Evolutionary conservation across 2,888 invertebrate species (phyloP), one percentile per base, ranked within the genome.

Genomic region (Acleris emargana): DNA sequence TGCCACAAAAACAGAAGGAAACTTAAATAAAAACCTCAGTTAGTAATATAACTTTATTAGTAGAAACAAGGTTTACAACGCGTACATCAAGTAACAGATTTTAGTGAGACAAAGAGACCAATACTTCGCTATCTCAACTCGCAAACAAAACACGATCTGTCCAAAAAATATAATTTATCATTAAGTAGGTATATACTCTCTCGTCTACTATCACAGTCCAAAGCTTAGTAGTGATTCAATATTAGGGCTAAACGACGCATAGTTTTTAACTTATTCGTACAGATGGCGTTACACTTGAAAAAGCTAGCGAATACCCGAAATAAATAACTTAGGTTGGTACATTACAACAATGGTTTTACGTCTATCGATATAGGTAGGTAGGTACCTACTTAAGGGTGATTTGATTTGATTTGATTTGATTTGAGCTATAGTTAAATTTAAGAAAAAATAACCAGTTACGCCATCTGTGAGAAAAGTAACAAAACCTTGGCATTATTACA

Each of bases 171-270:
- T 79, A 69, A 71, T 75, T 73, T 76, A 79, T 76, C 78, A 81
- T 76, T 45, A 78, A 75, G 73, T 45, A 78, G 75, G 73, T 74
- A 73, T 76, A 74, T 77, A 77, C 74, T 84, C 83, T 86, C 83
- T 86, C 85, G 72, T 78, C 80, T 86, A 83, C 81, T 91, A 91
- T 91, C 91, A 91, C 91, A 91, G 91, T 87, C 83, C 81, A 82
- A 89, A 89, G 88, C 88, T 88, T 86, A 74, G 38, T 47, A 50
- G 32, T 49, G 22, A 51, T 51, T 42, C 50, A 50, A 58, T 49
- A 58, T 22, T n/a, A 22, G n/a, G 1, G 45, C 6, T 45, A 7
- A 38, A 38, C 11, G 17, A 16, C 45, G 16, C 16, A 45, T 5
- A n/a, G 1, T 45, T 45, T 45, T 13, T 6, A 38, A 38, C 38